Percentiles rank a stretch among this genome's conserved stretches.
Conservation (phyloP, 1,140 invertebrate genomes). For the Drosophila serrata region DNA sequence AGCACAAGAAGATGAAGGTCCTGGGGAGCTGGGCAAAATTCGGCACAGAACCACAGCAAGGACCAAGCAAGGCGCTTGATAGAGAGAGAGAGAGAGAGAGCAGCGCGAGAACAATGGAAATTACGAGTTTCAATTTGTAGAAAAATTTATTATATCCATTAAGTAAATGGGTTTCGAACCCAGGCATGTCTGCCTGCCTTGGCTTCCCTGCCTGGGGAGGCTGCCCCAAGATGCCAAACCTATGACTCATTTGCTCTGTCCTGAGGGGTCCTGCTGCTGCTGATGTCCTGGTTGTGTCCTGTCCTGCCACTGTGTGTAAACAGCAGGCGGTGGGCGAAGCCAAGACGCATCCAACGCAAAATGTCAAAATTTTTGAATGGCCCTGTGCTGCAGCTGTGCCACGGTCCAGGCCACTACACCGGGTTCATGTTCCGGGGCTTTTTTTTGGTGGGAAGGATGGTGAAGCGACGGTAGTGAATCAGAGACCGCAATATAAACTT, state of each 20-base stretch:
- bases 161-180: slow-evolving; percentile 84
- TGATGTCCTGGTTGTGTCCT: neutral
- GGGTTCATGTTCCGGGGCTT: neutral
- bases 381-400: slow-evolving; percentile 66
- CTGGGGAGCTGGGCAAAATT: slow-evolving; percentile 27
- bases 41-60: slow-evolving; percentile 20
- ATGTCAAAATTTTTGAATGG: slow-evolving; percentile 83
- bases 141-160: slow-evolving; percentile 85
- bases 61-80: neutral
- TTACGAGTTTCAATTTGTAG: slow-evolving; percentile 84
- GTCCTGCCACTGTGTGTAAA: slow-evolving; percentile 56
- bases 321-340: slow-evolving; percentile 28
- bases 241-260: slow-evolving; percentile 44
- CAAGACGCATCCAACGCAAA: slow-evolving; percentile 67
- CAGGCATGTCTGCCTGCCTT: slow-evolving; percentile 15
- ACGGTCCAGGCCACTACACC: neutral
- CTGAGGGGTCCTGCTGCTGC: neutral
- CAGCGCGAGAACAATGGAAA: slow-evolving; percentile 82
- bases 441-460: neutral
- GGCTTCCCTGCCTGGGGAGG: neutral
- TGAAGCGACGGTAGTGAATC: slow-evolving; percentile 50
- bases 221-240: slow-evolving; percentile 39
- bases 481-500: slow-evolving; percentile 84
- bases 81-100: neutral
- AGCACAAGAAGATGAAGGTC: neutral